Conservation (phyloP, 2,888 invertebrate species). For the Diplazon laetatorius region DNA sequence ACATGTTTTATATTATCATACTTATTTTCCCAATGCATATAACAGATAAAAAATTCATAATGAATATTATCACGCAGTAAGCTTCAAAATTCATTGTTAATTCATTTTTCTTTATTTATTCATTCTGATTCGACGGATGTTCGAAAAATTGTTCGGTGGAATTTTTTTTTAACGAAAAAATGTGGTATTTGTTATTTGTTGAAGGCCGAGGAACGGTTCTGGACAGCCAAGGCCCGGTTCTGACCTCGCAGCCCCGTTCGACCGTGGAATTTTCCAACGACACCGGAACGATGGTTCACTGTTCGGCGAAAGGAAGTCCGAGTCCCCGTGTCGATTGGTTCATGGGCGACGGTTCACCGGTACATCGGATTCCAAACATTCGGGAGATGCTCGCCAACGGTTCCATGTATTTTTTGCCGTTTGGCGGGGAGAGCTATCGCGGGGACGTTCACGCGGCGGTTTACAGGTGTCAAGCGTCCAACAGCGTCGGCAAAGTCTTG, state of each 20-base stretch:
- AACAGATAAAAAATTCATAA: too few relatives aligned
- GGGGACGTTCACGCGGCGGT: constrained; percentile 93
- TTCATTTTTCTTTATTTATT: too few relatives aligned
- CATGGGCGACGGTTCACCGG: constrained; percentile 88
- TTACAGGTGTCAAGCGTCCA: constrained; percentile 87
- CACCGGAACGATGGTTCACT: constrained; percentile 89
- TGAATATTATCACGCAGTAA: too few relatives aligned
- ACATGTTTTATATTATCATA: too few relatives aligned
- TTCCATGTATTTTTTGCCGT: constrained; percentile 93
- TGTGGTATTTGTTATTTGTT: constrained; percentile 62
- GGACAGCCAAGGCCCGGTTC: constrained; percentile 88
- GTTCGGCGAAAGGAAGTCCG: constrained; percentile 91
- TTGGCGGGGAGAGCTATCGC: constrained; percentile 90
- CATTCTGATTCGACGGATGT: too few relatives aligned
- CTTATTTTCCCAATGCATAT: too few relatives aligned
- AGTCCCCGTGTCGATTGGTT: constrained; percentile 91
- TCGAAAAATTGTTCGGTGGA: not conserved
- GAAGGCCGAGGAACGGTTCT: constrained; percentile 80
- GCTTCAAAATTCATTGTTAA: not conserved
- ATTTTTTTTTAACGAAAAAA: not conserved
- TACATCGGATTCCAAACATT: constrained; percentile 86
- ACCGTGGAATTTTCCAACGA: constrained; percentile 90
- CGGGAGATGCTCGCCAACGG: constrained; percentile 91
- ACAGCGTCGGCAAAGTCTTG: constrained; percentile 89
- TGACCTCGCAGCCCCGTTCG: constrained; percentile 90